phyloP scores from a whole-genome alignment of 2,888 invertebrate species.

The Polyommatus iphigenia region DNA sequence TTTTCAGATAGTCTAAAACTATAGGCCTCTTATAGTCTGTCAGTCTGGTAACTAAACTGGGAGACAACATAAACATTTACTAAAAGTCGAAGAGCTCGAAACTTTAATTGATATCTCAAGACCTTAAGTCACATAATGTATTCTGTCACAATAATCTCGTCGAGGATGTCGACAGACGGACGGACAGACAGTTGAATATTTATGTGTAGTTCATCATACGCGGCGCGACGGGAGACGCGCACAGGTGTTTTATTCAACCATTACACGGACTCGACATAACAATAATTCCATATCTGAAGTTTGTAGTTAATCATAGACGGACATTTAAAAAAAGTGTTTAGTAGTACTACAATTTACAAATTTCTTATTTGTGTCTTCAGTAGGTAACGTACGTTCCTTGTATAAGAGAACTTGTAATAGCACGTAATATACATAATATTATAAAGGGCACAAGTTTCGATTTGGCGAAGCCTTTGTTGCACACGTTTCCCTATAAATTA shows the following conservation, averaged over 20 bases:
- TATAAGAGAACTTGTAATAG: too few species aligned
- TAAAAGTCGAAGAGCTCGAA: background rate
- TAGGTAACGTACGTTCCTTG: too few species aligned
- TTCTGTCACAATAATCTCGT: conserved; percentile 4
- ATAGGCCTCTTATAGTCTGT: background rate
- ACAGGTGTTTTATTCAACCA: conserved; percentile 12
- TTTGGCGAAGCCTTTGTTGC: too few species aligned
- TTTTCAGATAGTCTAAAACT: too few species aligned
- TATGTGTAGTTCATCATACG: background rate
- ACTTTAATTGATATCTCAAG: conserved; percentile 2
- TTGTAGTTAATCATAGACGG: background rate
- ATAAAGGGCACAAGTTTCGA: too few species aligned
- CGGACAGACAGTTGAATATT: conserved; percentile 17
- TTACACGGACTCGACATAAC: background rate
- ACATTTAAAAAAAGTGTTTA: background rate
- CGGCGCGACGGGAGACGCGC: background rate
- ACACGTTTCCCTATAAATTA: too few species aligned
- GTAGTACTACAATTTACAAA: too few species aligned
- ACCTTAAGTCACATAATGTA: background rate
- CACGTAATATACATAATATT: too few species aligned
- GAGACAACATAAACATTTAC: background rate
- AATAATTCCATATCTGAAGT: background rate
- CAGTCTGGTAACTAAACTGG: background rate
- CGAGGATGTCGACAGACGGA: conserved; percentile 17
- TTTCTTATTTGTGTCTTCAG: too few species aligned